Evolutionary conservation across 2,888 invertebrate genomes (phyloP).

Genomic region (Hypena proboscidalis): DNA sequence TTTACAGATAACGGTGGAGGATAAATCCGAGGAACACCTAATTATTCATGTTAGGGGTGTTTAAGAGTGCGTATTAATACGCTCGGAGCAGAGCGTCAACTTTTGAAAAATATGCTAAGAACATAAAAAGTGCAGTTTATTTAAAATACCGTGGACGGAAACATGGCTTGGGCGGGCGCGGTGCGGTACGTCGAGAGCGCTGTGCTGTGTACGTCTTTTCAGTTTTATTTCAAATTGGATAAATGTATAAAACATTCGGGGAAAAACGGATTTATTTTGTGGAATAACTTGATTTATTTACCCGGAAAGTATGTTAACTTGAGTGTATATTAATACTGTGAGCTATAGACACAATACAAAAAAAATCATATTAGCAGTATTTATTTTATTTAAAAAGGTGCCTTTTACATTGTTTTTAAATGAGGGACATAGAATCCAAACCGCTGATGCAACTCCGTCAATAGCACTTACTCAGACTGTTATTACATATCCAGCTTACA

Average conservation of each 20-base stretch:
- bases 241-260: slow-evolving; percentile 57
- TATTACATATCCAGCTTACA: slow-evolving; percentile 62
- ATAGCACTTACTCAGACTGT: slow-evolving; percentile 71
- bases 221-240: slow-evolving; percentile 62
- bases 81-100: slow-evolving; percentile 55
- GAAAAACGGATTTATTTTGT: slow-evolving; percentile 26
- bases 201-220: slow-evolving; percentile 58
- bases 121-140: slow-evolving; percentile 69
- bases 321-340: not conserved
- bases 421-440: slow-evolving; percentile 64
- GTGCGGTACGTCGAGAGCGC: slow-evolving; percentile 34
- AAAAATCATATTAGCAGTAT: too few relatives aligned
- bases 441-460: slow-evolving; percentile 75
- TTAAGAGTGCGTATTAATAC: slow-evolving; percentile 79
- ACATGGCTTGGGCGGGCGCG: slow-evolving; percentile 79
- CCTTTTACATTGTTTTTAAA: slow-evolving; percentile 32
- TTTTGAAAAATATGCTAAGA: slow-evolving; percentile 73
- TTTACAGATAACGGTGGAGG: slow-evolving; percentile 73
- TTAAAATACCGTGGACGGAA: slow-evolving; percentile 69
- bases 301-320: not conserved
- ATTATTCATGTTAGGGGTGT: slow-evolving; percentile 84
- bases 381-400: slow-evolving; percentile 35
- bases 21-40: slow-evolving; percentile 80
- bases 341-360: too few relatives aligned
- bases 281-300: slow-evolving; percentile 25